These are phyloP conservation scores for Tychaedon coryphoeus DNA, from an alignment of 2,113 vertebrate genomes.

Conservation along the genomic window DNA sequence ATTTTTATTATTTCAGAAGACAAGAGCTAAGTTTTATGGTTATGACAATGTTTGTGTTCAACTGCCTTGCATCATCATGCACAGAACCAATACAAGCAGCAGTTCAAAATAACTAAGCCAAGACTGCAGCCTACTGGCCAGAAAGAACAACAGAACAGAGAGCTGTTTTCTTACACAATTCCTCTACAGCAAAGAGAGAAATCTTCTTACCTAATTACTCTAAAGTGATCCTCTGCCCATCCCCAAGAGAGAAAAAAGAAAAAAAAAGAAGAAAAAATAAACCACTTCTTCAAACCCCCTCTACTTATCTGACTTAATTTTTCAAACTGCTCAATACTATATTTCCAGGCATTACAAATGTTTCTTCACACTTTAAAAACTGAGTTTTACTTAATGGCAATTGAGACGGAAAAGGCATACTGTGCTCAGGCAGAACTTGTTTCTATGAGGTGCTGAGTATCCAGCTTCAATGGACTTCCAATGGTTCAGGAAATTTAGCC, in stretches of 20 bases:
- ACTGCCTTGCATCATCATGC: neutral
- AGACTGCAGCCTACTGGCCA: conserved; percentile 20
- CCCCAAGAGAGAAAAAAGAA: neutral
- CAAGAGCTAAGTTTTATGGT: neutral
- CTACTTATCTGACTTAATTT: neutral
- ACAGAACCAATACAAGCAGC: neutral
- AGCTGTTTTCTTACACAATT: neutral
- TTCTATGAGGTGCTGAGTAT: neutral
- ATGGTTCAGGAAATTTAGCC: neutral
- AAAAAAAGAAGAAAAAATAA: neutral
- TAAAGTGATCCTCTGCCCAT: neutral
- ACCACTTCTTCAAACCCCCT: neutral
- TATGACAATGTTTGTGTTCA: neutral
- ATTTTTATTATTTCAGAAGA: conserved; percentile 27
- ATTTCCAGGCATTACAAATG: neutral
- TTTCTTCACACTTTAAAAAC: neutral
- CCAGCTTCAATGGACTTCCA: neutral
- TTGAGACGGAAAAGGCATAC: neutral
- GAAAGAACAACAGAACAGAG: neutral
- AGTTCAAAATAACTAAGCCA: conserved; percentile 3
- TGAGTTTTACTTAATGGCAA: neutral
- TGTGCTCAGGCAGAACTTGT: neutral
- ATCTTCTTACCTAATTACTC: neutral
- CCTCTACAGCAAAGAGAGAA: neutral
- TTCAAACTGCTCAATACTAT: neutral